phyloP scores from a whole-genome alignment of 2,888 invertebrate genomes.

The Acleris laterana region DNA sequence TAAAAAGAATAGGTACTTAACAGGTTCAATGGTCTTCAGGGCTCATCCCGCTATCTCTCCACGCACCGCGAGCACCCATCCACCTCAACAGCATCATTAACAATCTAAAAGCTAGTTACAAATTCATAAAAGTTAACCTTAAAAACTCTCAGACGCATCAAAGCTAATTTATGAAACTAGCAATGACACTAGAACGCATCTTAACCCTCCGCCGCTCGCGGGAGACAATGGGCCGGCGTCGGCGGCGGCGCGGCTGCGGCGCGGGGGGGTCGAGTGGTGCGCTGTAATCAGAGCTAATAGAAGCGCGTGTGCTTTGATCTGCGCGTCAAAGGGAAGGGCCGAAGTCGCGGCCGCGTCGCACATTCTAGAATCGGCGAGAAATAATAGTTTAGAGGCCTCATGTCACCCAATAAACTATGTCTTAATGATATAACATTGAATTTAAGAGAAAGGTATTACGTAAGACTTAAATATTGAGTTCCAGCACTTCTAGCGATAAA shows the following conservation, averaged over 20 bases:
- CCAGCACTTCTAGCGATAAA: no score
- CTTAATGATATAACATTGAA: no score
- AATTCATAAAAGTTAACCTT: conserved; percentile 19
- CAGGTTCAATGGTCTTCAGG: no score
- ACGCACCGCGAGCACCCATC: background rate
- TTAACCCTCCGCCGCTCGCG: conserved; percentile 59
- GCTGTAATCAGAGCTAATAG: conserved; percentile 83
- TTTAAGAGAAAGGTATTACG: no score
- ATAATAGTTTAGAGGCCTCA: background rate
- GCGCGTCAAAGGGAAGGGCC: conserved; percentile 76
- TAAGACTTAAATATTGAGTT: no score
- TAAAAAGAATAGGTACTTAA: no score
- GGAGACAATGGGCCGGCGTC: conserved; percentile 58
- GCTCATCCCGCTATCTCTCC: background rate
- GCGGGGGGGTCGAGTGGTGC: conserved; percentile 55
- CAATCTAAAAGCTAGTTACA: conserved; percentile 8
- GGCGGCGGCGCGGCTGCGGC: conserved; percentile 41
- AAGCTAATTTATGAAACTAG: conserved; percentile 76
- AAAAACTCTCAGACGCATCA: conserved; percentile 44
- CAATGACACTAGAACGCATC: conserved; percentile 72
- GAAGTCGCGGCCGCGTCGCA: conserved; percentile 56
- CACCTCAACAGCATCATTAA: conserved; percentile 11
- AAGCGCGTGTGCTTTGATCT: conserved; percentile 82
- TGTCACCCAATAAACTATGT: no score
- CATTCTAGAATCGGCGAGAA: conserved; percentile 50